Conservation (phyloP, 2,888 invertebrate genomes). For the Parnassius mnemosyne region DNA sequence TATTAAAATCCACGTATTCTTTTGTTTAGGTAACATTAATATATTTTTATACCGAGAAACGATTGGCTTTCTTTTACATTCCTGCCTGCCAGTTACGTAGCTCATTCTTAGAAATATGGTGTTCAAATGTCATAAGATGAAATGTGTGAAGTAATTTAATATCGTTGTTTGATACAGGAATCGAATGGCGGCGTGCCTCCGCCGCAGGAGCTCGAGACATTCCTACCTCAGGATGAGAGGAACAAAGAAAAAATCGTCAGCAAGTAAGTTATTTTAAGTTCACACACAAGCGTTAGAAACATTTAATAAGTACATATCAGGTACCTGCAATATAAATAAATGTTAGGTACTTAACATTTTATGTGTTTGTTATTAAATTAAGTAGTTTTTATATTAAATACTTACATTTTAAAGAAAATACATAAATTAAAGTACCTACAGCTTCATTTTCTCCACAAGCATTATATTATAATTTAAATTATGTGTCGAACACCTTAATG, state of each 20-base stretch:
- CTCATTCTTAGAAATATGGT: neutral
- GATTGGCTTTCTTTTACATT: neutral
- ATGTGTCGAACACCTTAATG: too few relatives aligned
- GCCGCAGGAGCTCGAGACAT: slow-evolving; percentile 90
- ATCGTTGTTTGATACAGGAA: slow-evolving; percentile 47
- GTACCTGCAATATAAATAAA: too few relatives aligned
- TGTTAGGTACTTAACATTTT: too few relatives aligned
- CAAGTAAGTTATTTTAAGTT: slow-evolving; percentile 66
- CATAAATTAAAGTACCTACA: too few relatives aligned
- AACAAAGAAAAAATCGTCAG: slow-evolving; percentile 72
- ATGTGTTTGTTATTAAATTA: too few relatives aligned
- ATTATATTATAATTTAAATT: too few relatives aligned
- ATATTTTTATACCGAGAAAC: neutral
- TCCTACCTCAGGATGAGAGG: slow-evolving; percentile 86
- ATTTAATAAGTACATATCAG: too few relatives aligned
- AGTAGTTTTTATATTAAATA: too few relatives aligned
- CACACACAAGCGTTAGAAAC: neutral
- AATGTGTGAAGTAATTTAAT: neutral
- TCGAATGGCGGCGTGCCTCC: slow-evolving; percentile 61
- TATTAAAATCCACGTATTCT: too few relatives aligned
- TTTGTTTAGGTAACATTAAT: too few relatives aligned
- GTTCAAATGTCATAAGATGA: neutral
- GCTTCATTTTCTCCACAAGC: too few relatives aligned
- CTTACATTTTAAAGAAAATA: too few relatives aligned
- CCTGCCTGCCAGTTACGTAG: neutral